Evolutionary conservation across 2,797 vertebrate genomes (phyloP).

Genomic region (Danio kyathit): DNA sequence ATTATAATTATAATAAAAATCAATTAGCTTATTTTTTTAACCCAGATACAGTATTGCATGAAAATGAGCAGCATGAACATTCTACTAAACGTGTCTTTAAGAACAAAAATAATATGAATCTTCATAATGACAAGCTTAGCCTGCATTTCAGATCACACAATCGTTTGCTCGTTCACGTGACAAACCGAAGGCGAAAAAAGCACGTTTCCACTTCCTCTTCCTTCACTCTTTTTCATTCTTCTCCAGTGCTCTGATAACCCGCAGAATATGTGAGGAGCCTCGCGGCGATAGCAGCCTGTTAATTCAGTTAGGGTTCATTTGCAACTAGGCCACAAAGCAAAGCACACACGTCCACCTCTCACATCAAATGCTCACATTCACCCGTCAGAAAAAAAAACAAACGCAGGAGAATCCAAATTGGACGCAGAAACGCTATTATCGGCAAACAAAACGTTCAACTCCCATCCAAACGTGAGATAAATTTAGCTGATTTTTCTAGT

Average conservation of each 20-base stretch:
- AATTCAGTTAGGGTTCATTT: constrained; percentile 54
- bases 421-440: neutral
- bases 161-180: neutral
- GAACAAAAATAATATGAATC: neutral
- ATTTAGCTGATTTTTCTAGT: neutral
- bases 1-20: too few relatives aligned
- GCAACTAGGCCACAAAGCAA: constrained; percentile 38
- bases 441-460: constrained; percentile 1
- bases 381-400: constrained; percentile 2
- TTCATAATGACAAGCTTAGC: neutral
- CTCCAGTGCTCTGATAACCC: constrained; percentile 49
- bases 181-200: neutral
- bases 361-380: constrained; percentile 26
- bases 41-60: neutral
- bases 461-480: constrained; percentile 13
- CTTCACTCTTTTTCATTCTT: constrained; percentile 4
- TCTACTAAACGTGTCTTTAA: neutral
- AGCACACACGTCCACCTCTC: constrained; percentile 36
- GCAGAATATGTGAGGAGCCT: constrained; percentile 52
- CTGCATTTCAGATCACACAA: neutral
- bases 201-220: neutral
- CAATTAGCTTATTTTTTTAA: neutral
- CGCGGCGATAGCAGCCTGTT: constrained; percentile 54
- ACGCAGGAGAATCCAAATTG: constrained; percentile 21
- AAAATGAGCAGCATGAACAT: neutral